Percentiles rank a stretch among this genome's conserved stretches.
Conservation (phyloP, 2,797 vertebrate genomes). For the Eidolon dupreanum region DNA sequence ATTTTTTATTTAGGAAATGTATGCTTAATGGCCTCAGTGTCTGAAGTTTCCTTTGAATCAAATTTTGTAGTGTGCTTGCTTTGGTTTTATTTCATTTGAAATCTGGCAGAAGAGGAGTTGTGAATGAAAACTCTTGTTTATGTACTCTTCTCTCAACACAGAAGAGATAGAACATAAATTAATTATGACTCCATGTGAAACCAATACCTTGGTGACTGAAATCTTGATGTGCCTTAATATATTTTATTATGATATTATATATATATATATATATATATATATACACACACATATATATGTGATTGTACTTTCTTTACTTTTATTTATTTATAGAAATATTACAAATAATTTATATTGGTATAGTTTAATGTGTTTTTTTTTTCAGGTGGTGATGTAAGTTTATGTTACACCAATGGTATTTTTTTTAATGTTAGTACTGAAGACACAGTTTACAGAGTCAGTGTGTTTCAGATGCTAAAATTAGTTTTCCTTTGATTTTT, state of each 20-base stretch:
- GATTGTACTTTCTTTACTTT: slow-evolving; percentile 45
- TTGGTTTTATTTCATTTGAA: slow-evolving; percentile 81
- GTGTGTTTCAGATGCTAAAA: slow-evolving; percentile 46
- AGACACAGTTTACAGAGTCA: background rate
- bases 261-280: background rate
- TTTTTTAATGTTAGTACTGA: background rate
- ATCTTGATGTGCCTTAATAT: slow-evolving; percentile 64
- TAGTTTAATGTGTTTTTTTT: slow-evolving; percentile 63
- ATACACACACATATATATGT: background rate
- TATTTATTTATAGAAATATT: slow-evolving; percentile 38
- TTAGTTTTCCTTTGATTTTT: slow-evolving; percentile 33
- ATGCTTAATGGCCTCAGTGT: slow-evolving; percentile 72
- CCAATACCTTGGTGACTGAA: slow-evolving; percentile 70
- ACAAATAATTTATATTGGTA: slow-evolving; percentile 45
- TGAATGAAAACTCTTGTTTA: slow-evolving; percentile 77
- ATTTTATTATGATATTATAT: slow-evolving; percentile 73
- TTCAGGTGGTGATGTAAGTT: slow-evolving; percentile 33
- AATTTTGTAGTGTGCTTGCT: slow-evolving; percentile 75
- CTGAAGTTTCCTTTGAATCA: slow-evolving; percentile 81
- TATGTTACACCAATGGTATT: slow-evolving; percentile 48
- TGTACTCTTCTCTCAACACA: slow-evolving; percentile 60
- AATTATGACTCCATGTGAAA: slow-evolving; percentile 80
- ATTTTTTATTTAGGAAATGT: slow-evolving; percentile 84
- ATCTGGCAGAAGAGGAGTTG: slow-evolving; percentile 76
- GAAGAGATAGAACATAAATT: slow-evolving; percentile 78